Base-by-base conservation (phyloP, 2,113 vertebrate species). In the Siniperca knerii region DNA sequence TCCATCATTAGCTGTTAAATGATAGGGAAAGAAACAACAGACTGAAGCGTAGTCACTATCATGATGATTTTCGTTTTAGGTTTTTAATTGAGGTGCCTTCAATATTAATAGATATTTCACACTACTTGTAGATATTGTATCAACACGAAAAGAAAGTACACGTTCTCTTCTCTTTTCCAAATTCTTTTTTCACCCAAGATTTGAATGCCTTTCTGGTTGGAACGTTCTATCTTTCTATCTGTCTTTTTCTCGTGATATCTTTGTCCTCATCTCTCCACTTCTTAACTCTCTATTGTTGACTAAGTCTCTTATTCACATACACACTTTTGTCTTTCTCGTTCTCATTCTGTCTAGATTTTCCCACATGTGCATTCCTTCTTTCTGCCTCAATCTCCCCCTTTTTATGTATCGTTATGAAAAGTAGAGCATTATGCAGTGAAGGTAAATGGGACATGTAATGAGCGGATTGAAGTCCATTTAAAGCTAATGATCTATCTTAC, bases 391-490 rank as follows among this genome's bases (percentile, higher is more conserved):
- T 61, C 37, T 48, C 61, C 57, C n/a, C 35, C 16, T 46, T 65
- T 70, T 72, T 76, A 67, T 70, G n/a, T 81, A 79, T 87, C 42
- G 21, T 85, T 90, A 90, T 84, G 89, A 90, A 87, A 92, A 91
- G 88, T 81, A 81, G 74, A 92, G 76, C 46, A 74, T 86, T 90
- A 85, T 75, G 88, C 90, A 89, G 89, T 93, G 92, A 95, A 95
- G 91, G 84, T 93, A 95, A 96, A 95, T 95, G 94, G 87, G 89
- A 95, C 94, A 95, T 95, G 90, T 95, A 95, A 95, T 95, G 91
- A 93, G 78, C 67, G 91, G 90, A 91, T 90, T 90, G 87, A 88
- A 92, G 91, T 89, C 94, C 89, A 92, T 95, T 94, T 92, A 91
- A 88, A 82, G 73, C 88, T 95, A 95, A 95, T 94, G 94, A 94